These are phyloP conservation scores for Chironomus striatipennis DNA, from an alignment of 1,140 invertebrate species.

Conservation along the genomic window DNA sequence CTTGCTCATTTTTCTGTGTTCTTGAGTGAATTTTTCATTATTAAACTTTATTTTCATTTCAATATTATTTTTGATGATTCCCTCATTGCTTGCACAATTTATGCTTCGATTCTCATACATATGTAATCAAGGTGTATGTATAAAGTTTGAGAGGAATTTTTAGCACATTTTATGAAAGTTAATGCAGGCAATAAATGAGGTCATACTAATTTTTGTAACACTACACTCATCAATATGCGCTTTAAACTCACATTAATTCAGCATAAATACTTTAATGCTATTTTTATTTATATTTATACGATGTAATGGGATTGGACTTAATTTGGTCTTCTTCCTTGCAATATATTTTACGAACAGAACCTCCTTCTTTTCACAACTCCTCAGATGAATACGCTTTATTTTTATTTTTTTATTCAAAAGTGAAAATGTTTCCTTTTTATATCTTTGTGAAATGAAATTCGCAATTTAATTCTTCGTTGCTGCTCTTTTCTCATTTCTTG, in stretches of 20 bases:
- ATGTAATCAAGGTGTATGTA: too few species aligned
- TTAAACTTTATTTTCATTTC: neutral
- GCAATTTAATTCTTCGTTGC: neutral
- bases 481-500: neutral
- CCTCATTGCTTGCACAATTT: neutral
- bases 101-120: neutral
- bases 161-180: too few species aligned
- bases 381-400: neutral
- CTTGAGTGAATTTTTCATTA: neutral
- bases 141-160: too few species aligned
- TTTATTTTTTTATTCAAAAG: neutral
- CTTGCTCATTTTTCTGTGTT: too few species aligned
- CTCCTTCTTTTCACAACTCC: neutral
- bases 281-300: neutral
- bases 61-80: neutral
- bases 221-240: too few species aligned
- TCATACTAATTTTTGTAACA: too few species aligned
- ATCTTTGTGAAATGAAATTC: too few species aligned
- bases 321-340: too few species aligned
- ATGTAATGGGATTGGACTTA: too few species aligned
- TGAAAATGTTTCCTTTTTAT: too few species aligned
- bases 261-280: neutral
- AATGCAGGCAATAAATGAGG: too few species aligned
- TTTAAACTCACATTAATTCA: too few species aligned
- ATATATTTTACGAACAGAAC: neutral